phyloP scores from a whole-genome alignment of 2,888 invertebrate genomes.

The Eristalinus sepulchralis region DNA sequence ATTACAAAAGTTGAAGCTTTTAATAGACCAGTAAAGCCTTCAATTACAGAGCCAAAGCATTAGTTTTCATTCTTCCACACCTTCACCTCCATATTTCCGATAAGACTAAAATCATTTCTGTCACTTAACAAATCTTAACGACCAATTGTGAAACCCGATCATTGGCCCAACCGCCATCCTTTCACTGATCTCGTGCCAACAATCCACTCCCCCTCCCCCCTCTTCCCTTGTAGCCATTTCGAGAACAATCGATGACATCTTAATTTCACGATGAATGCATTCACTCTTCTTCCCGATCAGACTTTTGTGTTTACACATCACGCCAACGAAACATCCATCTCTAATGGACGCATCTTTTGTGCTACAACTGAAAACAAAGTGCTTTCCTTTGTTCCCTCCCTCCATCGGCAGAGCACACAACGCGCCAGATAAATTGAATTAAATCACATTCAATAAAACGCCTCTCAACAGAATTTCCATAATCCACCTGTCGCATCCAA shows the following conservation, averaged over 20 bases:
- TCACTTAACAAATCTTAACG: not conserved
- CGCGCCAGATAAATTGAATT: conserved; percentile 5
- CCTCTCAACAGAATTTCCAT: conserved; percentile 39
- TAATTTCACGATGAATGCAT: not conserved
- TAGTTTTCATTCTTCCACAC: no score
- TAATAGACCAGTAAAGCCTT: no score
- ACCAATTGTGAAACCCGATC: not conserved
- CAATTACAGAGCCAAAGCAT: no score
- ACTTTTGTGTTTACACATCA: not conserved
- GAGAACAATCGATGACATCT: not conserved
- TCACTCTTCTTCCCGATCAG: not conserved
- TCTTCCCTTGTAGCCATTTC: not conserved
- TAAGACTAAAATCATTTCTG: no score
- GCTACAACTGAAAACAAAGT: conserved; percentile 14
- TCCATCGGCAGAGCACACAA: not conserved
- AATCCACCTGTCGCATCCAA: conserved; percentile 32
- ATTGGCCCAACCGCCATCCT: not conserved
- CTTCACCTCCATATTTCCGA: no score
- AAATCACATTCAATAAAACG: conserved; percentile 27
- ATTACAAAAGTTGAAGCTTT: no score
- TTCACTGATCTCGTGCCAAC: no score
- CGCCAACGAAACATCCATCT: not conserved
- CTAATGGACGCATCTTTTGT: not conserved
- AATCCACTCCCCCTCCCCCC: not conserved
- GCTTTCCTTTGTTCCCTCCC: conserved; percentile 13